Evolutionary conservation across 2,113 vertebrate species (phyloP).

Genomic region (Spheniscus mendiculus): DNA sequence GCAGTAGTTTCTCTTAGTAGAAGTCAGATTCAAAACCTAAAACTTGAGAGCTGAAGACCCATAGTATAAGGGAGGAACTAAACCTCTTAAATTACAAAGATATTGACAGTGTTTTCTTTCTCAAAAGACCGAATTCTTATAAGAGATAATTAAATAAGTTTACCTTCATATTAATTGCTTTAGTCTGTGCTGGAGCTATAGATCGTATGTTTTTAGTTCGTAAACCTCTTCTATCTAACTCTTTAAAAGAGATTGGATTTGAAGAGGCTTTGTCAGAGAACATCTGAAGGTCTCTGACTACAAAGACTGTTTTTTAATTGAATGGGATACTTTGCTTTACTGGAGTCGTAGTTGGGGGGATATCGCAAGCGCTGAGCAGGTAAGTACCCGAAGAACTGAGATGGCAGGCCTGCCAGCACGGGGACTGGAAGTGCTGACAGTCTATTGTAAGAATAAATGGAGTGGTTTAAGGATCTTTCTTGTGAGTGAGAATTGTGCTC

Average conservation of each 20-base stretch:
- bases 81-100: neutral
- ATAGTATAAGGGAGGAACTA: neutral
- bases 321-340: neutral
- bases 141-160: neutral
- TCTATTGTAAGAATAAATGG: neutral
- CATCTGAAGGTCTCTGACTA: neutral
- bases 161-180: neutral
- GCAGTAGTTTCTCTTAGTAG: neutral
- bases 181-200: neutral
- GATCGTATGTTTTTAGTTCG: neutral
- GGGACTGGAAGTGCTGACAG: neutral
- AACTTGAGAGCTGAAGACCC: neutral
- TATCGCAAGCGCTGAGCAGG: neutral
- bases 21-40: neutral
- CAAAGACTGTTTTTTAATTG: neutral
- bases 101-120: neutral
- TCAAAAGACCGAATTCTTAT: neutral
- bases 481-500: neutral
- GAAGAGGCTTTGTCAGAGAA: neutral
- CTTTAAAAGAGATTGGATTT: neutral
- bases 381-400: neutral
- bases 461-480: neutral
- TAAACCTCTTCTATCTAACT: neutral
- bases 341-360: neutral
- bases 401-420: accelerated